Evolutionary conservation across 1,140 invertebrate species (phyloP), one percentile per base, ranked within the genome.

Genomic region (Ruditapes philippinarum): DNA sequence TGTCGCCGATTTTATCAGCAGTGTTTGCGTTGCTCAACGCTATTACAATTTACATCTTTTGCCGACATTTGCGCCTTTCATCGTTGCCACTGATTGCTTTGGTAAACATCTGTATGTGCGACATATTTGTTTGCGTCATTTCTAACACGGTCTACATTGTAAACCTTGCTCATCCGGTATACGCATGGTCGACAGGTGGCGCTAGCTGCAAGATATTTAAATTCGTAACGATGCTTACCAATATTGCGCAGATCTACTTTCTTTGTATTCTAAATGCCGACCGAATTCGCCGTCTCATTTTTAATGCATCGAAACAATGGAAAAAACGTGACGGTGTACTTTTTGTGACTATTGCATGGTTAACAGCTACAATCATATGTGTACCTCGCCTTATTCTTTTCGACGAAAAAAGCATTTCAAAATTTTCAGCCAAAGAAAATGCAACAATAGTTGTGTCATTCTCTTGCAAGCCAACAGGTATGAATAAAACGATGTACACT

Each of bases 111-210:
- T 88, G 86, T 25, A 17, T 25, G 5, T 88, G 86, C 33, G 86
- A 88, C 42, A 70, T 88, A 28, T 88, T 88, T 22, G 86, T 88
- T 12, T 88, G 76, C 57, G 7, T 70, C 28, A 25, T 80, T n/a
- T 88, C 86, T 0, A 88, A 88, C 42, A 70, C 76, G 12, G 80
- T 79, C 22, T 88, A 88, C 40, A 45, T 88, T 0, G 76, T 60
- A 5, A 88, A 80, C 33, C 25, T 88, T 28, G 1, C 45, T n/a
- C 76, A 88, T 5, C 86, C 86, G 25, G 31, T 36, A 1, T 51
- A 88, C 33, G 45, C 17, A 19, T 88, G 86, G 86, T 54, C 38
- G 17, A 80, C 86, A 25, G 86, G 86, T 17, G 9, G 38, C 9
- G 25, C 65, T 14, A 31, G 36, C 17, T 88, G 74, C 45, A 88